Percentiles rank a stretch among this genome's conserved stretches.
Evolutionary conservation across 2,888 invertebrate species (phyloP).

Genomic region (Macaria liturata): DNA sequence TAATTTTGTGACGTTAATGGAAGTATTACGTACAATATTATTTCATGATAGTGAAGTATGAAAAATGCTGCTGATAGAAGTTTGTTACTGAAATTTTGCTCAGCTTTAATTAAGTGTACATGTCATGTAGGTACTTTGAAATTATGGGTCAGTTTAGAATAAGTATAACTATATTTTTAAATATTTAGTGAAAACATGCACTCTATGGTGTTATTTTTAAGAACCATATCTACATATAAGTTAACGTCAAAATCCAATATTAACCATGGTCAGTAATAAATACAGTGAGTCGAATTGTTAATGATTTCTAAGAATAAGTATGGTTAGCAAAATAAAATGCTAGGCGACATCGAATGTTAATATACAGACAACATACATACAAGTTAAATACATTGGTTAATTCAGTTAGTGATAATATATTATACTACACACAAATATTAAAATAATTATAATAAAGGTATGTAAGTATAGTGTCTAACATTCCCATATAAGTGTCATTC

Average conservation of each 20-base stretch:
- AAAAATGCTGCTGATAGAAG: conserved; percentile 5
- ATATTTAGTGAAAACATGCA: conserved; percentile 27
- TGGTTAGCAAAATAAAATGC: conserved; percentile 23
- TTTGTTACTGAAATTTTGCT: conserved; percentile 22
- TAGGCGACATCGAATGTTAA: conserved; percentile 18
- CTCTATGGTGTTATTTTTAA: conserved; percentile 9
- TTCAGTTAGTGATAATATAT: conserved; percentile 2
- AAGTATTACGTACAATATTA: conserved; percentile 26
- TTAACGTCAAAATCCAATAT: too few relatives aligned
- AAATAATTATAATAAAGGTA: neutral
- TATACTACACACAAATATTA: conserved; percentile 1
- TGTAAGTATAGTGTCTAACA: conserved; percentile 14
- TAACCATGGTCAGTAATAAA: too few relatives aligned
- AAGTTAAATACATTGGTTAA: conserved; percentile 14
- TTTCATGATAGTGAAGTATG: conserved; percentile 26
- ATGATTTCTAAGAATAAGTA: neutral
- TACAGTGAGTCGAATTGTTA: too few relatives aligned
- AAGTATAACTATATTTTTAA: conserved; percentile 13
- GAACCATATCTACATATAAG: conserved; percentile 5
- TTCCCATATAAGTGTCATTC: conserved; percentile 16
- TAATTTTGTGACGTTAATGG: conserved; percentile 42
- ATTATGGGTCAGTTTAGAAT: conserved; percentile 63
- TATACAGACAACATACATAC: conserved; percentile 20
- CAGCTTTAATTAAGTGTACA: conserved; percentile 20
- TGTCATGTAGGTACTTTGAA: conserved; percentile 36